Conservation (phyloP, 1,140 invertebrate species). For the Adelges cooleyi region DNA sequence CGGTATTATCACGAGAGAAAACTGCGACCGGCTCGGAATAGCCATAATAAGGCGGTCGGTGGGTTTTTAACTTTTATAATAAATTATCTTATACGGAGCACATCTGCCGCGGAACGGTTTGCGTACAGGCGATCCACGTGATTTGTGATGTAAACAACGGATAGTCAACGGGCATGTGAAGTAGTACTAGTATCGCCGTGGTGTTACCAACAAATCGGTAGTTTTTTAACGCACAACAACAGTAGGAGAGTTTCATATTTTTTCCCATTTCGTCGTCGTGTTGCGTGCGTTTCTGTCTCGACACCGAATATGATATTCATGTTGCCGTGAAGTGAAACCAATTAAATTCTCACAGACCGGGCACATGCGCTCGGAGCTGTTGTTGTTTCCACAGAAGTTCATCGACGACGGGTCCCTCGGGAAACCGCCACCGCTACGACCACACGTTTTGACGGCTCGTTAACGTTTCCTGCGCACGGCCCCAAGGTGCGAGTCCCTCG, state of each 20-base stretch:
- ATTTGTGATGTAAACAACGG: not conserved
- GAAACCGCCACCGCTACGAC: not conserved
- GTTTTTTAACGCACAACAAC: not conserved
- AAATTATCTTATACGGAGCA: no score
- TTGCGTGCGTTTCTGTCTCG: no score
- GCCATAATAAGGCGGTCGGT: no score
- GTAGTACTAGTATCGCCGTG: not conserved
- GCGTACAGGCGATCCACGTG: no score
- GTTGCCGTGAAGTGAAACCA: constrained; percentile 24
- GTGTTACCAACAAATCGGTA: not conserved
- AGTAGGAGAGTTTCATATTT: not conserved
- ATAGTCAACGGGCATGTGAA: not conserved
- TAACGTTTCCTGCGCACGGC: constrained; percentile 21
- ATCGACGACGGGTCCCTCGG: not conserved
- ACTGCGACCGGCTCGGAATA: no score
- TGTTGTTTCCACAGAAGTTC: constrained; percentile 3
- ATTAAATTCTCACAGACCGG: constrained; percentile 10
- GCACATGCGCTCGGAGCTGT: not conserved
- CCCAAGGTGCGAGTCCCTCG: not conserved
- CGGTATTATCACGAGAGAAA: no score
- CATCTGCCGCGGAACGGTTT: no score
- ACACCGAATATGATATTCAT: constrained; percentile 21
- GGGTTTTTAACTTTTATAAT: no score
- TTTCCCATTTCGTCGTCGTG: not conserved
- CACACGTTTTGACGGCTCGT: constrained; percentile 18